These are phyloP conservation scores for Manis pentadactyla DNA, from an alignment of 2,797 vertebrate genomes.

Conservation along the genomic window DNA sequence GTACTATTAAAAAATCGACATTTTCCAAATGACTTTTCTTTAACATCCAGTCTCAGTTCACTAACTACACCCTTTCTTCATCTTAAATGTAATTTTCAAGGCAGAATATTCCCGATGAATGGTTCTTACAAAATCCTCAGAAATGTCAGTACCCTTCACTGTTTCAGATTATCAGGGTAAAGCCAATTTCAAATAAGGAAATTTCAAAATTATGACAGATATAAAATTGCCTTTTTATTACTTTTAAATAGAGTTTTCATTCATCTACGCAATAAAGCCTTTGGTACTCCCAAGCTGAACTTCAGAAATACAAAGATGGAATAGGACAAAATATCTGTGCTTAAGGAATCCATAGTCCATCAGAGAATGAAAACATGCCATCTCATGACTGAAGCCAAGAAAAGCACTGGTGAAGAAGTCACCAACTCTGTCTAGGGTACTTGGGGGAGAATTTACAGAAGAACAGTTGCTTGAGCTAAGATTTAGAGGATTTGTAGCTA, in stretches of 20 bases:
- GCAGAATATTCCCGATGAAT: slow-evolving; percentile 12
- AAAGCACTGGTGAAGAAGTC: not conserved
- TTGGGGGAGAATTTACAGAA: not conserved
- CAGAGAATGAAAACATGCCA: not conserved
- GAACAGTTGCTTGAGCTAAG: not conserved
- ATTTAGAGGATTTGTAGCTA: not conserved
- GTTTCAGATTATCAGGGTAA: slow-evolving; percentile 40
- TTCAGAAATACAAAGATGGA: slow-evolving; percentile 20
- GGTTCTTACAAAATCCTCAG: not conserved
- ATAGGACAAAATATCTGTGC: not conserved
- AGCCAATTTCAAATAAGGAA: not conserved
- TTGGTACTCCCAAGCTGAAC: not conserved
- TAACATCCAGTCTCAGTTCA: slow-evolving; percentile 14
- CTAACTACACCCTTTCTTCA: slow-evolving; percentile 34
- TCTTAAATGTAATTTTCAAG: slow-evolving; percentile 33
- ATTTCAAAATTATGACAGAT: slow-evolving; percentile 42
- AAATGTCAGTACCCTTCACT: slow-evolving; percentile 48
- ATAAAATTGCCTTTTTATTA: slow-evolving; percentile 24
- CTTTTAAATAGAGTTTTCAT: slow-evolving; percentile 5
- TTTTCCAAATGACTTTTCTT: slow-evolving; percentile 51
- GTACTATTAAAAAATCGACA: not conserved
- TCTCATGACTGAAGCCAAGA: fast-evolving
- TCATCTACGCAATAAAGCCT: not conserved
- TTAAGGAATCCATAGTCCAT: not conserved
- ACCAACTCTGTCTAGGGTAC: not conserved